phyloP scores from a whole-genome alignment of 2,888 invertebrate species.

The Neoaliturus tenellus region DNA sequence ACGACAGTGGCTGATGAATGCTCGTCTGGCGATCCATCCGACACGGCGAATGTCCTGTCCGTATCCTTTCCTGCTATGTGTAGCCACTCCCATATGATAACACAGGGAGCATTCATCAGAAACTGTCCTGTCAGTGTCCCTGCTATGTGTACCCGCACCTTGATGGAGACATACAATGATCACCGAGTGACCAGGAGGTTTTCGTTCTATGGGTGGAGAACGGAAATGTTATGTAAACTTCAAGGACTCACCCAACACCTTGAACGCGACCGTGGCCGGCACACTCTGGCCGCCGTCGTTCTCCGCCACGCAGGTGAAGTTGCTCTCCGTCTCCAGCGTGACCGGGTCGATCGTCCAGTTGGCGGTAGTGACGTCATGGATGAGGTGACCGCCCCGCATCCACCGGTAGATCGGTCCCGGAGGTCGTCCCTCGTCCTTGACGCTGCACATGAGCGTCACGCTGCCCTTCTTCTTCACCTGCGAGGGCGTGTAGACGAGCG shows the following conservation, averaged over 20 bases:
- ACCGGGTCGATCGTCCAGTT: constrained; percentile 90
- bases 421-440: constrained; percentile 90
- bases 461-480: constrained; percentile 89
- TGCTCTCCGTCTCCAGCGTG: constrained; percentile 89
- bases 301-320: constrained; percentile 92
- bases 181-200: too few relatives aligned
- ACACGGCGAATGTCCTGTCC: too few relatives aligned
- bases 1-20: too few relatives aligned
- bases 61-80: too few relatives aligned
- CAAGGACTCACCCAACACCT: constrained; percentile 80
- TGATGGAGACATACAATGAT: too few relatives aligned
- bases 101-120: too few relatives aligned
- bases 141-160: too few relatives aligned
- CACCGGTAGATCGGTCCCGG: constrained; percentile 75
- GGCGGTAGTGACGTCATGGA: constrained; percentile 84
- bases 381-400: constrained; percentile 85
- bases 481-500: constrained; percentile 83
- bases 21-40: too few relatives aligned
- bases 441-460: constrained; percentile 89
- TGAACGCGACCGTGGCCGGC: constrained; percentile 80
- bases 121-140: too few relatives aligned
- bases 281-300: constrained; percentile 90
- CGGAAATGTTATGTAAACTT: too few relatives aligned
- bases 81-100: too few relatives aligned
- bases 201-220: too few relatives aligned